These are phyloP conservation scores for Thalassoma bifasciatum DNA, from an alignment of 2,113 vertebrate genomes.

Conservation along the genomic window DNA sequence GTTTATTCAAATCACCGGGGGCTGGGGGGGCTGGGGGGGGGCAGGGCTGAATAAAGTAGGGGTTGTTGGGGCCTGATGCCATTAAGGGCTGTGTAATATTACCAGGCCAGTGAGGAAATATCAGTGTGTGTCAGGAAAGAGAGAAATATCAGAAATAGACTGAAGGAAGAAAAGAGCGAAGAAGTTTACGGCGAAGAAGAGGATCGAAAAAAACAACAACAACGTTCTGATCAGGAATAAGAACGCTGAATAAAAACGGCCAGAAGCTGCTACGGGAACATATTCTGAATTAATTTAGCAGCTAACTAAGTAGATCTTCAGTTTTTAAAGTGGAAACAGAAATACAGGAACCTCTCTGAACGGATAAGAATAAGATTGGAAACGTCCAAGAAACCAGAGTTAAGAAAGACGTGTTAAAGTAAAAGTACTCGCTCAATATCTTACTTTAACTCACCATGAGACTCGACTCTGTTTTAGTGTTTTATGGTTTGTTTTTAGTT, in stretches of 20 bases:
- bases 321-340: conserved; percentile 47
- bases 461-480: no score
- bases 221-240: conserved; percentile 68
- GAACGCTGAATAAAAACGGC: conserved; percentile 77
- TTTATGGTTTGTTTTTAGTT: no score
- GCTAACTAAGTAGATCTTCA: conserved; percentile 44
- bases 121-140: conserved; percentile 72
- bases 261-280: conserved; percentile 57
- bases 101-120: conserved; percentile 72
- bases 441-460: no score
- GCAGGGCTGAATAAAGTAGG: background rate
- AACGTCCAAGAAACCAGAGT: no score
- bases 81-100: conserved; percentile 75
- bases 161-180: conserved; percentile 61
- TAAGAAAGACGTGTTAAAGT: no score
- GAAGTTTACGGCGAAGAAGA: conserved; percentile 62
- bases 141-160: conserved; percentile 79
- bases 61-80: conserved; percentile 55
- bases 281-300: conserved; percentile 77
- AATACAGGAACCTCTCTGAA: conserved; percentile 15
- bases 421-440: no score
- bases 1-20: conserved; percentile 71
- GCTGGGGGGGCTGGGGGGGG: conserved; percentile 9
- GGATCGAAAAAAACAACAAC: conserved; percentile 79
- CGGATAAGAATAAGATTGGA: background rate